A percentile compares a stretch with the other conserved stretches of the same genome.
These are phyloP conservation scores for Rhizoglyphus robini DNA, from an alignment of 1,140 invertebrate species.

Conservation along the genomic window DNA sequence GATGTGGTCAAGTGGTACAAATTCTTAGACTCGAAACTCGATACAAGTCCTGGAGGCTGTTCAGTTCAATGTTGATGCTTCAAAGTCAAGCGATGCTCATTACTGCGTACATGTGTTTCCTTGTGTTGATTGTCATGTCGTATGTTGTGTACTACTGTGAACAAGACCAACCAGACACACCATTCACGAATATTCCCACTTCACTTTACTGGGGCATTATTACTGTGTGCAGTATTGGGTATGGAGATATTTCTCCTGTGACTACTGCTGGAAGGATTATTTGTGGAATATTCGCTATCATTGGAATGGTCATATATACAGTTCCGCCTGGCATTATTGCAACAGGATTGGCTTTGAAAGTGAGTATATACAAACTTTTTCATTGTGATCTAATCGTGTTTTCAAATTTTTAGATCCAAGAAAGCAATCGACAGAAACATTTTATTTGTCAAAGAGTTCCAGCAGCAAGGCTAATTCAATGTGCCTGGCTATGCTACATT, in stretches of 20 bases:
- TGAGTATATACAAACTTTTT: background rate
- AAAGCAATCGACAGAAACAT: background rate
- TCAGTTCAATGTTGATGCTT: background rate
- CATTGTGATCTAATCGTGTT: too few relatives aligned
- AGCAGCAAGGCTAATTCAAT: constrained; percentile 13
- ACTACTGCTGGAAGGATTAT: background rate
- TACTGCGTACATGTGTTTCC: background rate
- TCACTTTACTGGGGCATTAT: constrained; percentile 2
- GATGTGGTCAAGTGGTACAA: constrained; percentile 8
- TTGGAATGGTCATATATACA: background rate
- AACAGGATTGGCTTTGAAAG: constrained; percentile 11
- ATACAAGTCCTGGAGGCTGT: constrained; percentile 5
- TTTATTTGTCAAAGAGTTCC: background rate
- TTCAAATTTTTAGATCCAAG: background rate
- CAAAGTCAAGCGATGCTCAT: background rate
- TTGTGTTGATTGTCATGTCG: background rate
- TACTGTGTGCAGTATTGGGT: background rate
- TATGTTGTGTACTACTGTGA: constrained; percentile 10
- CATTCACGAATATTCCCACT: background rate
- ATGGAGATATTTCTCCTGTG: constrained; percentile 9
- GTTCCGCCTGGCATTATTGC: constrained; percentile 6
- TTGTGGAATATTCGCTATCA: background rate
- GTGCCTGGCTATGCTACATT: constrained; percentile 4
- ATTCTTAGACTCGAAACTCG: background rate
- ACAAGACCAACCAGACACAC: background rate